Conservation (phyloP, 2,797 vertebrate genomes). For the Paguma larvata region DNA sequence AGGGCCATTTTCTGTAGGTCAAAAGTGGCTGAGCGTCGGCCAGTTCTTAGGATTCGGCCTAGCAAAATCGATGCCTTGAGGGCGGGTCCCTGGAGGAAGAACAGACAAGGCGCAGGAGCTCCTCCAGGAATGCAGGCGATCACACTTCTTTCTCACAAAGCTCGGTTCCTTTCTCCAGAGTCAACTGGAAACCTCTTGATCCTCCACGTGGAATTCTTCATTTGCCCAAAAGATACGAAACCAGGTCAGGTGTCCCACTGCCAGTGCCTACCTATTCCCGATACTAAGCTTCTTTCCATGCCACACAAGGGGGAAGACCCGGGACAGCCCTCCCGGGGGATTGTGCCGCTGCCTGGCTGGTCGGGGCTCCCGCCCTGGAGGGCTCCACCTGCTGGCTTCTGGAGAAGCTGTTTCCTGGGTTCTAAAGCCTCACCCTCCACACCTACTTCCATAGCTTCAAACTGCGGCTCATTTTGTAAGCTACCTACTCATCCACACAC, state of each 20-base stretch:
- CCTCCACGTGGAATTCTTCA: constrained; percentile 28
- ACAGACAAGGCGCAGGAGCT: background rate
- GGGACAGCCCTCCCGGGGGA: background rate
- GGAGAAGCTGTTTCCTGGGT: background rate
- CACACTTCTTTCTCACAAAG: background rate
- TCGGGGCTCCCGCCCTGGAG: background rate
- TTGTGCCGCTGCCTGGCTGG: fast-evolving
- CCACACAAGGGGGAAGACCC: background rate
- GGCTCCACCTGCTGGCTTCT: constrained; percentile 67
- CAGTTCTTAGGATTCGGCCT: background rate
- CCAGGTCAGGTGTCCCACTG: background rate
- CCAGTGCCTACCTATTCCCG: background rate
- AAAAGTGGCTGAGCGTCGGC: background rate
- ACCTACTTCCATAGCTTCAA: background rate
- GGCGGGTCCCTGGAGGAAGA: background rate
- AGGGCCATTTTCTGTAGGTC: background rate
- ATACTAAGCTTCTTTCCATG: background rate
- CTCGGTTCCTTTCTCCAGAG: background rate
- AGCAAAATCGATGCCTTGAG: background rate
- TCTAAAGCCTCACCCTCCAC: background rate
- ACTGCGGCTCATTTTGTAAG: background rate
- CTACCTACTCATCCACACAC: background rate
- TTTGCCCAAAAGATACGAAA: background rate
- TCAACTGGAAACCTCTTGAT: background rate
- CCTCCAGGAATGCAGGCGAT: background rate